Evolutionary conservation across 1,140 invertebrate species (phyloP).

Genomic region (Gryon sp.): DNA sequence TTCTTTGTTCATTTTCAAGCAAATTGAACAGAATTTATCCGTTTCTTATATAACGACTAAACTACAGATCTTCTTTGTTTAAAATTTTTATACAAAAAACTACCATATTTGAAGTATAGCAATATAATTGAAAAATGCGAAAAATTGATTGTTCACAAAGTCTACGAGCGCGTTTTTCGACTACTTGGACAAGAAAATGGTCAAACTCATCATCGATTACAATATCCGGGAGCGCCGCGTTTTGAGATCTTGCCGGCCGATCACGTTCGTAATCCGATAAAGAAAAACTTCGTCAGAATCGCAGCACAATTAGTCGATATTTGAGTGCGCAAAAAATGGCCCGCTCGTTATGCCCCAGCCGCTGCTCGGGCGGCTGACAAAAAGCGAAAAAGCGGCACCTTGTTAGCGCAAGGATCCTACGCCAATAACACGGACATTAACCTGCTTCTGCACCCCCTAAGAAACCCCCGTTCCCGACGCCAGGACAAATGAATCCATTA

Average conservation of each 20-base stretch:
- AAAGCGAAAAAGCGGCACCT: constrained; percentile 77
- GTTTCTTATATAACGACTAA: too few relatives aligned
- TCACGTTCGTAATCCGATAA: constrained; percentile 68
- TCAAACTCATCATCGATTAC: constrained; percentile 36
- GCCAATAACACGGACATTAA: constrained; percentile 78
- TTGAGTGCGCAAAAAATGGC: constrained; percentile 79
- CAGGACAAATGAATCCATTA: constrained; percentile 63
- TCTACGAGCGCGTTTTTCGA: too few relatives aligned
- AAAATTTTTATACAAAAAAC: too few relatives aligned
- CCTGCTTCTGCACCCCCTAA: constrained; percentile 60
- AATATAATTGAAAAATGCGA: too few relatives aligned
- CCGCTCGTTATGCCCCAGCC: constrained; percentile 74
- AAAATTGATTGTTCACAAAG: too few relatives aligned
- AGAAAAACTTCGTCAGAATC: constrained; percentile 72
- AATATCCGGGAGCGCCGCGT: constrained; percentile 49
- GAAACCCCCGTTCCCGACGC: constrained; percentile 49
- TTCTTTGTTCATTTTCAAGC: too few relatives aligned
- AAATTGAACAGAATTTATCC: too few relatives aligned
- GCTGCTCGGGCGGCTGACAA: constrained; percentile 73
- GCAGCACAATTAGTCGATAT: constrained; percentile 80
- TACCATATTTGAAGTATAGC: too few relatives aligned
- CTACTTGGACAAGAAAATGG: constrained; percentile 1
- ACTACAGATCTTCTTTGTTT: too few relatives aligned
- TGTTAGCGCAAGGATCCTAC: constrained; percentile 77
- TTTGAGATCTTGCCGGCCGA: constrained; percentile 69